Percentiles rank a stretch among this genome's conserved stretches.
Conservation (phyloP, 2,113 vertebrate genomes). For the human region GRCh38 chr14:63868501-63869000, state of each 20-base stretch:
- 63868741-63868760: neutral
- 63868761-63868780: neutral
- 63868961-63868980: conserved; percentile 6
- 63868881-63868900: neutral
- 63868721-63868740: neutral
- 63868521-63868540: neutral
- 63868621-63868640: neutral
- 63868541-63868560: conserved; percentile 10
- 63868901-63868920: neutral
- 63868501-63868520: neutral
- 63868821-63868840: neutral
- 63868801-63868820: neutral
- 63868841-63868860: neutral
- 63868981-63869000: neutral
- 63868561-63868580: neutral
- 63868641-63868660: neutral
- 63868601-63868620: neutral
- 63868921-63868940: neutral
- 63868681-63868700: conserved; percentile 28
- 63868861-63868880: neutral
- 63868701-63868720: neutral
- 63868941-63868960: neutral
- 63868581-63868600: neutral
- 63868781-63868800: neutral
- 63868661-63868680: neutral